These are phyloP conservation scores for Redunca redunca DNA, from an alignment of 2,113 vertebrate genomes.

Conservation along the genomic window DNA sequence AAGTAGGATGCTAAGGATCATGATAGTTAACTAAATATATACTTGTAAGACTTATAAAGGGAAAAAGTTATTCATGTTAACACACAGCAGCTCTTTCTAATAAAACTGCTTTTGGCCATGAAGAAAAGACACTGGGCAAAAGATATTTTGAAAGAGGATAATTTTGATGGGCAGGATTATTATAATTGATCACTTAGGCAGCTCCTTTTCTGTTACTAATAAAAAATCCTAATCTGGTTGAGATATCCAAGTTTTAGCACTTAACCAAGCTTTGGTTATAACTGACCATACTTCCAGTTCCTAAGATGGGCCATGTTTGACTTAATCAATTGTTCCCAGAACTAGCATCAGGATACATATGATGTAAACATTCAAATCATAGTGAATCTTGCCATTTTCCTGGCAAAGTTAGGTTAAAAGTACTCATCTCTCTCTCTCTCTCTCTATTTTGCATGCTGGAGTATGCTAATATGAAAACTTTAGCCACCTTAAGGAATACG, in stretches of 20 bases:
- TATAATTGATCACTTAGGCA: neutral
- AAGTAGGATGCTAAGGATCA: neutral
- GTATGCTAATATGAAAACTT: neutral
- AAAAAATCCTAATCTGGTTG: neutral
- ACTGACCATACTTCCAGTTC: rapidly evolving
- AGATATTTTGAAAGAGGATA: neutral
- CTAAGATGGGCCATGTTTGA: neutral
- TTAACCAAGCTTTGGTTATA: neutral
- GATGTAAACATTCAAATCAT: neutral
- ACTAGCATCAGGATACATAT: neutral
- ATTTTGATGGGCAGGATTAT: neutral
- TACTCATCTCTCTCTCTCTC: neutral
- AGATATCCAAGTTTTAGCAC: neutral
- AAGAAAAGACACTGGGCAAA: neutral
- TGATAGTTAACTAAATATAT: slow-evolving; percentile 21
- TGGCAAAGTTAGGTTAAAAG: neutral
- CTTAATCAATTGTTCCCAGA: neutral
- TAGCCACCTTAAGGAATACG: neutral
- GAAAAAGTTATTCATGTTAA: neutral
- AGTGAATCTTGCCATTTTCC: neutral
- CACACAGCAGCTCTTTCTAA: neutral
- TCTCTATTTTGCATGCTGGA: neutral
- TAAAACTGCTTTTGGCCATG: neutral
- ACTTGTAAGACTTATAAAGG: neutral
- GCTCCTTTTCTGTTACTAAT: neutral